A percentile compares a stretch with the other conserved stretches of the same genome.
These are phyloP conservation scores for Ia io DNA, from an alignment of 2,113 vertebrate genomes.

Conservation along the genomic window DNA sequence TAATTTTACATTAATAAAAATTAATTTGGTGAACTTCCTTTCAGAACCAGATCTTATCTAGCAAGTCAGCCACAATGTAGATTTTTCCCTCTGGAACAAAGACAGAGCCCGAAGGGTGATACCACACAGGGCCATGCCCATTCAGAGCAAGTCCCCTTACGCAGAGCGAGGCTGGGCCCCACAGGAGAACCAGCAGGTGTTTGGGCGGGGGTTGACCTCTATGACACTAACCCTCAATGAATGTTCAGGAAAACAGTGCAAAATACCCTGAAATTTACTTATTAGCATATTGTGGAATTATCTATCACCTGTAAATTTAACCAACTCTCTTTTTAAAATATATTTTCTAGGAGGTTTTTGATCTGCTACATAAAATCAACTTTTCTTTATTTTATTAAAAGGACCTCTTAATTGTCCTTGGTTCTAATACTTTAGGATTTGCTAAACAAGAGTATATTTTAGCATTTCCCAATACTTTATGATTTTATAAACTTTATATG, in stretches of 20 bases:
- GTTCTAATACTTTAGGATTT: not conserved
- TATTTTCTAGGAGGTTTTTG: not conserved
- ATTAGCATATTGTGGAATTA: not conserved
- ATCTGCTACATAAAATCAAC: not conserved
- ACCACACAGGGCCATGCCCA: not conserved
- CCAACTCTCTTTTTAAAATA: not conserved
- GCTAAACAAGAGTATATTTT: not conserved
- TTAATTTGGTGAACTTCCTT: not conserved
- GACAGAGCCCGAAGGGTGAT: not conserved
- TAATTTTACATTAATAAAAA: not conserved
- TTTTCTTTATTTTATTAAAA: not conserved
- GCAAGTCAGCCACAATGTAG: not conserved
- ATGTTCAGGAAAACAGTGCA: not conserved
- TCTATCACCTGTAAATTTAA: not conserved
- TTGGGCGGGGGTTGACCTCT: not conserved
- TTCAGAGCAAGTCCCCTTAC: not conserved
- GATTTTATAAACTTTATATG: not conserved
- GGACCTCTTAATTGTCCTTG: not conserved
- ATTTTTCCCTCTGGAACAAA: not conserved
- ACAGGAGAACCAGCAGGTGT: too few species aligned
- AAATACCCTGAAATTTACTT: not conserved
- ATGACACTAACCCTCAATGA: not conserved
- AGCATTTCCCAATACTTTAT: not conserved
- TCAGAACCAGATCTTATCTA: not conserved
- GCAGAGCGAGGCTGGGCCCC: fast-evolving